Conservation (phyloP, 2,113 vertebrate species). For the Manacus vitellinus region DNA sequence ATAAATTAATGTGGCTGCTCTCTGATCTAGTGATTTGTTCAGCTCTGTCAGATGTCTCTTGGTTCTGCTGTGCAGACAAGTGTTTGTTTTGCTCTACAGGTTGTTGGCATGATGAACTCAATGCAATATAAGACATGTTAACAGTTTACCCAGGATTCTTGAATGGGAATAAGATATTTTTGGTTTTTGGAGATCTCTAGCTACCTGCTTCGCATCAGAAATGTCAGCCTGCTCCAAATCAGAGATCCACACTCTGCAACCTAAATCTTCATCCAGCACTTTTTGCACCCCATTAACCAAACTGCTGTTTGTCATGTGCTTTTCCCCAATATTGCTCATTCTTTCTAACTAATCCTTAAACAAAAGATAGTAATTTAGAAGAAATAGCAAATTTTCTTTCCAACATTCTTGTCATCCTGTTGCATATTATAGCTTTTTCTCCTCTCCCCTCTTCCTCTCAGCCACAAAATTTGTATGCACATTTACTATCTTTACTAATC, state of each 20-base stretch:
- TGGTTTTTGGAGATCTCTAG: accelerated
- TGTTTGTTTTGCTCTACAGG: not conserved
- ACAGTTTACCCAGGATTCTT: not conserved
- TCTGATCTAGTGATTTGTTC: not conserved
- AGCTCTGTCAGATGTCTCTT: not conserved
- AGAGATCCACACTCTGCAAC: not conserved
- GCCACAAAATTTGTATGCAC: not conserved
- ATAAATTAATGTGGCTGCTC: not conserved
- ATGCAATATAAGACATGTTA: not conserved
- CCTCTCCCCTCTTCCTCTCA: not conserved
- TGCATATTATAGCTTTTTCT: not conserved
- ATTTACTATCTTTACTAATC: not conserved
- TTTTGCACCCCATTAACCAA: not conserved
- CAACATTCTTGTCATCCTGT: not conserved
- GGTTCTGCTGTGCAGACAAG: not conserved
- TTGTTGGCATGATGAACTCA: not conserved
- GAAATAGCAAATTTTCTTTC: not conserved
- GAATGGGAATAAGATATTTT: not conserved
- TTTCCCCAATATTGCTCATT: not conserved
- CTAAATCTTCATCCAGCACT: not conserved
- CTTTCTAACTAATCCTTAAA: not conserved
- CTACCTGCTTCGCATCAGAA: not conserved
- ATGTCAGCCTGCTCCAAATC: not conserved
- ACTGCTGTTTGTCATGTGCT: not conserved
- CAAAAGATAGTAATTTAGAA: not conserved